phyloP scores from a whole-genome alignment of 2,888 invertebrate species.

The Leucophenga maculata region DNA sequence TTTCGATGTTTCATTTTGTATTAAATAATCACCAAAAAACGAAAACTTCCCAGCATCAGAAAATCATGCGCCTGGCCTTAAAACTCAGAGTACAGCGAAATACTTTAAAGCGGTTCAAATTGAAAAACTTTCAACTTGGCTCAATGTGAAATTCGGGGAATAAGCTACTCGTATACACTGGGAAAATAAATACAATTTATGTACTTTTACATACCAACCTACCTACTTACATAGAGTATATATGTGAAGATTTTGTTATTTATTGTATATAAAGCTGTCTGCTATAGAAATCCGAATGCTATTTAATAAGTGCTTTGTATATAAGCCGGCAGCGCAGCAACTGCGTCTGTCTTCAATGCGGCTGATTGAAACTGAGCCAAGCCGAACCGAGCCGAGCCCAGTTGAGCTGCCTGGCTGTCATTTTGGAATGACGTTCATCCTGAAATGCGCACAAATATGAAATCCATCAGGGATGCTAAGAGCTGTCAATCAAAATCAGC shows the following conservation, averaged over 20 bases:
- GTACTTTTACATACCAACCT: conserved; percentile 20
- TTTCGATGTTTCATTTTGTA: background rate
- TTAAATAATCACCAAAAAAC: conserved; percentile 9
- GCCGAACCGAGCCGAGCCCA: background rate
- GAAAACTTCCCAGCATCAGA: background rate
- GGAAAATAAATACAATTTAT: conserved; percentile 25
- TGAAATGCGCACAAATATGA: conserved; percentile 60
- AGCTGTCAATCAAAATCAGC: conserved; percentile 71
- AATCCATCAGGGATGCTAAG: conserved; percentile 71
- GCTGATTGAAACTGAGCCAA: background rate
- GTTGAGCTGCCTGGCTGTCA: conserved; percentile 46
- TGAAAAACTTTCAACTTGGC: conserved; percentile 61
- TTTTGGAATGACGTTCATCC: conserved; percentile 45
- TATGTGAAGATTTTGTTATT: conserved; percentile 48
- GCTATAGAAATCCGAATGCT: conserved; percentile 61
- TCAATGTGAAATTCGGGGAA: conserved; percentile 21
- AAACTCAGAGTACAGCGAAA: conserved; percentile 34
- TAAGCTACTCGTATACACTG: no score
- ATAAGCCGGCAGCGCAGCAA: conserved; percentile 45
- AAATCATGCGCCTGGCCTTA: background rate
- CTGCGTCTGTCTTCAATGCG: conserved; percentile 12
- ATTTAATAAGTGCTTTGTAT: conserved; percentile 44
- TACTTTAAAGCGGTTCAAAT: conserved; percentile 58
- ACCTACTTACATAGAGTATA: conserved; percentile 37
- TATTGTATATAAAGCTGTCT: conserved; percentile 43